Percentiles rank a stretch among this genome's conserved stretches.
Conservation (phyloP, 92 coral and sea anemone genomes). For the Actinernus sp. region DNA sequence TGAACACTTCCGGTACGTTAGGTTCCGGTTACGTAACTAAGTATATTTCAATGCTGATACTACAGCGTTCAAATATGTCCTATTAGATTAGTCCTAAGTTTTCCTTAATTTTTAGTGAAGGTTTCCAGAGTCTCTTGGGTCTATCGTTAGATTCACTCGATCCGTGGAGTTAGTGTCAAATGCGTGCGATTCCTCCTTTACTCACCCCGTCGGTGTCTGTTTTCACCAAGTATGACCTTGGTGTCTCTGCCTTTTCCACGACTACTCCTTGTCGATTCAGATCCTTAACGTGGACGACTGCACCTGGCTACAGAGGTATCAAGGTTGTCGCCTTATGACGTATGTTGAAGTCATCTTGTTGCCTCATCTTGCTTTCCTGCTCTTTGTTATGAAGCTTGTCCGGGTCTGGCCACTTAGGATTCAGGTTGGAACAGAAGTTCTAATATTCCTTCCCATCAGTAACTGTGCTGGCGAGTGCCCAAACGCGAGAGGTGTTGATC, state of each 20-base stretch:
- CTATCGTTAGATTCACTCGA: neutral
- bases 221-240: constrained; percentile 14
- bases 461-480: too few species aligned
- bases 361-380: constrained; percentile 9
- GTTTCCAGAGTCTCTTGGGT: neutral
- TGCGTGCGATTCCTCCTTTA: constrained; percentile 34
- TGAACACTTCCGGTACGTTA: too few species aligned
- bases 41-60: too few species aligned
- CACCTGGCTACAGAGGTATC: constrained; percentile 15
- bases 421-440: too few species aligned
- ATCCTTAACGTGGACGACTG: constrained; percentile 29
- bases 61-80: too few species aligned
- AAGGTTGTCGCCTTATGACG: constrained; percentile 33
- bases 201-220: constrained; percentile 25
- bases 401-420: constrained; percentile 12
- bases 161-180: constrained; percentile 27
- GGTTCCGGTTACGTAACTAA: too few species aligned
- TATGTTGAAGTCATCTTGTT: too few species aligned
- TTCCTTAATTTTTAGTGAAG: too few species aligned
- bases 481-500: too few species aligned
- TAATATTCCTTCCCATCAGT: too few species aligned
- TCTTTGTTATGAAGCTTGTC: constrained; percentile 2
- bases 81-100: too few species aligned
- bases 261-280: constrained; percentile 17
- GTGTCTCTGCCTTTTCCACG: constrained; percentile 8